Evolutionary conservation across 2,113 vertebrate species (phyloP).

Genomic region (Gobio gobio): DNA sequence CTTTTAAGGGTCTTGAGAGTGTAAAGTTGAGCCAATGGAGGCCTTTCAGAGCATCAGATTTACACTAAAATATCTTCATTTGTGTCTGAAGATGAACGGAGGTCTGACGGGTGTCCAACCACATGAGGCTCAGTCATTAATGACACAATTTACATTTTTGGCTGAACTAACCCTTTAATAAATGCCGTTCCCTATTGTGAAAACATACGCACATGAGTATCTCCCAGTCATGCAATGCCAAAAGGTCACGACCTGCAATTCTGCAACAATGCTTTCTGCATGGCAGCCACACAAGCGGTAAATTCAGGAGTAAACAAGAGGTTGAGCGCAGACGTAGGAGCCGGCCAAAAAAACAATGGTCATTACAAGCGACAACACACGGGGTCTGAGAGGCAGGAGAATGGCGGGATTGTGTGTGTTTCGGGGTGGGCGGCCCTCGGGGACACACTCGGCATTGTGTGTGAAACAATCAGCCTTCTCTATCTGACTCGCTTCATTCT

Average conservation of each 20-base stretch:
- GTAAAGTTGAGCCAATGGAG: too few species aligned
- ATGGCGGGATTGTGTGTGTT: slow-evolving; percentile 71
- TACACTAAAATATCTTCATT: too few species aligned
- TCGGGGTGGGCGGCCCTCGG: slow-evolving; percentile 66
- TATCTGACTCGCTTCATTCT: slow-evolving; percentile 21
- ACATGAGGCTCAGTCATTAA: too few species aligned
- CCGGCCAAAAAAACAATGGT: slow-evolving; percentile 70
- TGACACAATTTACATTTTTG: too few species aligned
- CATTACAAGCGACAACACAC: slow-evolving; percentile 71
- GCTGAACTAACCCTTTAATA: too few species aligned
- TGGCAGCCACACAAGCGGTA: slow-evolving; percentile 65
- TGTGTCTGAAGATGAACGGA: too few species aligned
- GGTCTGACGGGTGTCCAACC: too few species aligned
- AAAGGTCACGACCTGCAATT: slow-evolving; percentile 61
- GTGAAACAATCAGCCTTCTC: slow-evolving; percentile 65
- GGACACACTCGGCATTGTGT: slow-evolving; percentile 72
- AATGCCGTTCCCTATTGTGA: too few species aligned
- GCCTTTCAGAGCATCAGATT: too few species aligned
- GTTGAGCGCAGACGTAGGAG: slow-evolving; percentile 63
- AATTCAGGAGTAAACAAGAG: slow-evolving; percentile 68
- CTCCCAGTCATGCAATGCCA: slow-evolving; percentile 12
- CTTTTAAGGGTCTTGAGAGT: too few species aligned
- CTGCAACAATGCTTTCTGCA: slow-evolving; percentile 53
- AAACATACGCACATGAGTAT: slow-evolving; percentile 13
- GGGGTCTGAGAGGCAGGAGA: slow-evolving; percentile 66